phyloP scores from a whole-genome alignment of 2,888 invertebrate species.

The Sphecodes monilicornis region DNA sequence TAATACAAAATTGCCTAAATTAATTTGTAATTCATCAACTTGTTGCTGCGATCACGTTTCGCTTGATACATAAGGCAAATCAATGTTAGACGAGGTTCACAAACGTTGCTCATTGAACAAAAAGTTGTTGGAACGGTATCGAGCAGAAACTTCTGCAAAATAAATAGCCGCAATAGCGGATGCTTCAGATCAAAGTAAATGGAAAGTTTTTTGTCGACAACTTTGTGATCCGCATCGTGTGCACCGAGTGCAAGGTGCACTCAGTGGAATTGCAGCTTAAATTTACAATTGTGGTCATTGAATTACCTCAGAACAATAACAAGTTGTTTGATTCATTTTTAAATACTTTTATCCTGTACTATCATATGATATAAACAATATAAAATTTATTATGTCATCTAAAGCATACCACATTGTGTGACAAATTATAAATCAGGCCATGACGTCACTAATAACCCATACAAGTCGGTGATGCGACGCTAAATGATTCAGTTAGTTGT shows the following conservation, averaged over 20 bases:
- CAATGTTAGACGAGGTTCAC: no score
- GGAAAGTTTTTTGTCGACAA: neutral
- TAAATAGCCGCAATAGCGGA: constrained; percentile 4
- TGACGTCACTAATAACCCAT: no score
- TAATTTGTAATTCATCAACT: neutral
- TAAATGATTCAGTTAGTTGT: no score
- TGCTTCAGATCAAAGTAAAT: constrained; percentile 8
- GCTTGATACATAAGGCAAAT: neutral
- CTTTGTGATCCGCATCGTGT: constrained; percentile 5
- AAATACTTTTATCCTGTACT: no score
- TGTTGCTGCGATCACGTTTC: neutral
- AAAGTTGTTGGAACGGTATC: neutral
- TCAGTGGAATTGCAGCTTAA: neutral
- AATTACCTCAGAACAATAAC: neutral
- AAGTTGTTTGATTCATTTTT: neutral
- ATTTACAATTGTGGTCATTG: neutral
- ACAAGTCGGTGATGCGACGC: no score
- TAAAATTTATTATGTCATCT: no score
- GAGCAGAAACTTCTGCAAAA: neutral
- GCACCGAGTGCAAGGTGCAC: neutral
- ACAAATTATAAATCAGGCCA: no score
- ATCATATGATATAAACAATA: no score
- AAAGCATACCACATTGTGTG: no score
- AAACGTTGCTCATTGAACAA: neutral
- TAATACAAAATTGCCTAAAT: no score